Evolutionary conservation across 2,797 vertebrate genomes (phyloP), one percentile per base, ranked within the genome.

Genomic region (Sebastolobus alascanus): DNA sequence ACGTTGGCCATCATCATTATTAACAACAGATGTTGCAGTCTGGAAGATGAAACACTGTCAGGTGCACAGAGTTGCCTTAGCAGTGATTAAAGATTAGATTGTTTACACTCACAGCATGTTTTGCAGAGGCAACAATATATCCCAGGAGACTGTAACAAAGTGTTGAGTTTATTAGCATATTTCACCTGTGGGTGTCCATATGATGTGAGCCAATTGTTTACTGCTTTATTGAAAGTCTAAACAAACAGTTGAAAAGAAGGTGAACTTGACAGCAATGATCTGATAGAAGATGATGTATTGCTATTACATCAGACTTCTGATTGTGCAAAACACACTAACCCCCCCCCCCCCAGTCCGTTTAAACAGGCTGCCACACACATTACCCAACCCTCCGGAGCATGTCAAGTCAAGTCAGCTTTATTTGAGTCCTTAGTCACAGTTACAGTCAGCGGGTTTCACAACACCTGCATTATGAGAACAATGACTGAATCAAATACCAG

Each of bases 371-470:
- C 78, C 74, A 69, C 61, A 60, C 65, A 33, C 25, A 2, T 81
- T 79, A 71, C 83, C 80, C 80, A 91, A 90, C 84, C 79, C 82
- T 75, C 10, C 33, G 56, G 66, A 77, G 60, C 92, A 76, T 82
- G 93, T 89, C 86, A 52, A 20, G 79, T 90, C 92, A 87, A 69
- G 93, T 90, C 59, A 56, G 43, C 56, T 80, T 64, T n/a, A 67
- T 77, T 55, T n/a, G 20, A 82, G 56, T 40, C 68, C 16, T 88
- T 85, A 82, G 77, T 93, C 86, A 90, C 77, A 69, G 71, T 82
- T 82, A 13, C 82, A 73, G 54, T 85, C 65, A 81, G 6, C 22
- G 13, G 11, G 18, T 91, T 91, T 90, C 84, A 65, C 86, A 92
- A 89, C 78, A 85, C 54, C 50, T 72, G 46, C 8, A 31, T 37